Percentiles rank a stretch among this genome's conserved stretches.
phyloP scores from a whole-genome alignment of 2,888 invertebrate genomes.

The Calliphora vomitoria region DNA sequence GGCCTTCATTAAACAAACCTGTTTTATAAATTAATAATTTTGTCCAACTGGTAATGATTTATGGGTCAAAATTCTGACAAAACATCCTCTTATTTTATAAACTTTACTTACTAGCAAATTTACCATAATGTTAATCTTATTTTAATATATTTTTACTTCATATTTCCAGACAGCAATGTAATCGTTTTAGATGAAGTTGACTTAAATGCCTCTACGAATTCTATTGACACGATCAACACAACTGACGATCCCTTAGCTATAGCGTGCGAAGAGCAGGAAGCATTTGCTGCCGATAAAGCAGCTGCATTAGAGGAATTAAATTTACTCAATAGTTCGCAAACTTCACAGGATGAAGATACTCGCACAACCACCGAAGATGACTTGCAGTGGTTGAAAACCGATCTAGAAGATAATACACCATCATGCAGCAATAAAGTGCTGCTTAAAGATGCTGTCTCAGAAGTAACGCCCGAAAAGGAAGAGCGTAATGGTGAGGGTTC shows the following conservation, averaged over 20 bases:
- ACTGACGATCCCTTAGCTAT: conserved; percentile 84
- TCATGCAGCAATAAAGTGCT: conserved; percentile 45
- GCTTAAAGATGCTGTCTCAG: background rate
- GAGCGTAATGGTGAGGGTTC: conserved; percentile 89
- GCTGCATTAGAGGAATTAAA: conserved; percentile 66
- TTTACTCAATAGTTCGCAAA: conserved; percentile 58
- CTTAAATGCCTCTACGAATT: conserved; percentile 79
- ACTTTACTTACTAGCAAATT: no score
- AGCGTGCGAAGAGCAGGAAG: conserved; percentile 79
- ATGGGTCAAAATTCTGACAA: no score
- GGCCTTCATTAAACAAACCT: no score
- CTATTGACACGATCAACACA: conserved; percentile 78
- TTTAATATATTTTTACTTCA: background rate
- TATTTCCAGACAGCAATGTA: conserved; percentile 78
- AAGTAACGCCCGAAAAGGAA: conserved; percentile 72
- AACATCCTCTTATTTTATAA: no score
- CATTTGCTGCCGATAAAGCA: conserved; percentile 64
- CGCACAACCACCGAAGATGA: conserved; percentile 75
- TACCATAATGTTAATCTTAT: no score
- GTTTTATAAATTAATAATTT: no score
- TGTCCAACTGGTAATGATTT: no score
- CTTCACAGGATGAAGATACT: conserved; percentile 72
- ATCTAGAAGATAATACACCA: conserved; percentile 45
- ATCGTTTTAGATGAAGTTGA: conserved; percentile 80
- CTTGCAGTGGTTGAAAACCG: conserved; percentile 60